Base-by-base conservation (phyloP, 1,140 invertebrate species). In the Pachypeltis micranthus region DNA sequence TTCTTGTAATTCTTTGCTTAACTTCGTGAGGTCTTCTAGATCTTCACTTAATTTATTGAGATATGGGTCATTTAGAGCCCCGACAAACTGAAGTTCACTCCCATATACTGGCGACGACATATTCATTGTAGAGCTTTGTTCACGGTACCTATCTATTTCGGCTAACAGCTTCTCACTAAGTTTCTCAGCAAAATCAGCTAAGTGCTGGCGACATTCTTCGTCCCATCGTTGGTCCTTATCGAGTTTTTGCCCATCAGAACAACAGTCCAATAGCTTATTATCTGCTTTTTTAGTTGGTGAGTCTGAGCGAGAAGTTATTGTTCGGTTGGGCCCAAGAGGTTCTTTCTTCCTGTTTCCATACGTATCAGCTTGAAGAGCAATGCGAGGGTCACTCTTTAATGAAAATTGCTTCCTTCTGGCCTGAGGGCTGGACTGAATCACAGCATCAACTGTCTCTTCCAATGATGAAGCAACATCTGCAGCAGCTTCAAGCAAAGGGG, bases 181-280 rank as follows among this genome's bases (percentile, higher is more conserved):
- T 70, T 87, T 85, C 69, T 90, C 86, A 0, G 86, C 86, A 67
- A 88, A 88, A 67, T 88, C 85, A 1, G 83, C 83, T 44, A 89
- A 74, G 71, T 88, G 83, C 67, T 81, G 80, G 62, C 78, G 76
- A 59, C 81, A 81, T 64, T 85, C 83, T 70, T 84, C 79, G 66
- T 78, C 79, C 79, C 83, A 84, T 21, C 62, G 63, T 47, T 63
- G 60, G 47, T 51, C 47, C 23, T 51, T 51, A 59, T 59, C 57
- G 2, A 31, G 12, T 31, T 19, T n/a, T 47, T 47, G n/a, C 3
- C n/a, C 25, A 14, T 59, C n/a, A 2, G 57, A 28, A 21, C 7
- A n/a, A 10, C n/a, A 7, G 7, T 10, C 7, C 7, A 39, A 10
- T n/a, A 39, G n/a, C 12, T 51, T 21, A 51, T 21, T 10, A 51